Conservation (phyloP, 37 sponge, comb jelly and placozoan genomes). For the Theonella swinhoei region DNA sequence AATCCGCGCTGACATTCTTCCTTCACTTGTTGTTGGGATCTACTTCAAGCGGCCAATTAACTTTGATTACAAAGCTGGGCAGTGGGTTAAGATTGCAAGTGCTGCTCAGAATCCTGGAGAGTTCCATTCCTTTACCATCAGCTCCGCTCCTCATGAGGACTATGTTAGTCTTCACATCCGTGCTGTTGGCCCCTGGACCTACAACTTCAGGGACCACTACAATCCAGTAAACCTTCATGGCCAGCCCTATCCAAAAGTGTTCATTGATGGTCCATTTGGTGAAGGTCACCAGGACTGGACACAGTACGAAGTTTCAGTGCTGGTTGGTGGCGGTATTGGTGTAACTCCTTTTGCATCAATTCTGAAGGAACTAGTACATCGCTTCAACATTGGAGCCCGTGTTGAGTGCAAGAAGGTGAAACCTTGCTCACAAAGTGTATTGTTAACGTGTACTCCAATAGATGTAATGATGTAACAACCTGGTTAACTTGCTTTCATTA, state of each 20-base stretch:
- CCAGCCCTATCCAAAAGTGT: constrained; percentile 75
- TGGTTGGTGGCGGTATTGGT: constrained; percentile 98
- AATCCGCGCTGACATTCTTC: constrained; percentile 89
- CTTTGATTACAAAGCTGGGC: constrained; percentile 96
- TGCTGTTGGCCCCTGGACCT: constrained; percentile 97
- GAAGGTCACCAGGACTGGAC: constrained; percentile 99
- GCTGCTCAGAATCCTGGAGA: constrained; percentile 84
- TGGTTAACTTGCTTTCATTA: too few relatives aligned
- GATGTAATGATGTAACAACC: too few relatives aligned
- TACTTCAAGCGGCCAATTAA: constrained; percentile 91
- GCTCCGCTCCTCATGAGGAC: constrained; percentile 96
- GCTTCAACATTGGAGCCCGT: constrained; percentile 82
- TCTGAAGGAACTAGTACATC: constrained; percentile 93
- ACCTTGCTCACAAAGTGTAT: too few relatives aligned
- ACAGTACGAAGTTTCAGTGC: constrained; percentile 86
- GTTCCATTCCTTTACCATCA: constrained; percentile 98
- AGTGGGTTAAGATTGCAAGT: constrained; percentile 91
- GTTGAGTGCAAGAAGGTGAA: constrained; percentile 87
- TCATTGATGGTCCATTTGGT: constrained; percentile 96
- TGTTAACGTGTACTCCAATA: background rate
- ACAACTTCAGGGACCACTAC: constrained; percentile 88
- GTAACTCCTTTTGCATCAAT: constrained; percentile 99
- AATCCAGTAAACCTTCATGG: constrained; percentile 51
- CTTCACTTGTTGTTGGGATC: constrained; percentile 87
- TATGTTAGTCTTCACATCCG: constrained; percentile 94